Evolutionary conservation across 2,113 vertebrate species (phyloP), one percentile per base, ranked within the genome.

Genomic region (Neotragus moschatus): DNA sequence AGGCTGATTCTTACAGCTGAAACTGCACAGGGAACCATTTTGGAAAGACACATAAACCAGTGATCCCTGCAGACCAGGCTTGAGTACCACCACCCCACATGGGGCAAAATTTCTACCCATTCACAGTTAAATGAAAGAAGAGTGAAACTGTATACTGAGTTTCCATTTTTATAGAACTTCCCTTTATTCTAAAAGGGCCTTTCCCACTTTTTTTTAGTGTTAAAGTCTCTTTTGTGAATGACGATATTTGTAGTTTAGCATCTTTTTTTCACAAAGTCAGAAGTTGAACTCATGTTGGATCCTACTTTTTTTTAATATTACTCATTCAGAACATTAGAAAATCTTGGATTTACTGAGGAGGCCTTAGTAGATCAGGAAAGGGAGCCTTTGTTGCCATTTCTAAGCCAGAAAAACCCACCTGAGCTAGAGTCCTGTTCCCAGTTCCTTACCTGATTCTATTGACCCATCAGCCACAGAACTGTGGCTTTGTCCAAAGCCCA

Each of bases 121-220:
- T 90, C 85, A 28, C 33, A 47, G 80, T 58, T 43, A 84, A 95
- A 66, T 58, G 53, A 30, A 91, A 96, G 56, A 97, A 90, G 82
- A 45, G 39, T 80, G 43, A 77, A 87, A 97, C 80, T 84, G 16
- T 75, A 70, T 70, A 51, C 11, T 61, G 43, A 56, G 16, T 70
- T 95, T 91, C 84, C 19, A 45, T 94, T 82, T 73, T 88, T 70
- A 77, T 30, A 94, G 49, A 96, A 82, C 14, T 86, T 19, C 8
- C 47, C 23, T 86, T 92, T 90, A 90, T 87, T 92, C 45, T 70
- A 28, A 85, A 95, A 91, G 73, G 33, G 26, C 70, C 88, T 82
- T 84, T 88, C 33, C 53, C 14, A 30, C 73, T 93, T 91, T 79
- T 89, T 58, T 88, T 70, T 90, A 73, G 58, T 88, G 25, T 95